A percentile compares a stretch with the other conserved stretches of the same genome.
Evolutionary conservation across 1,140 invertebrate species (phyloP).

Genomic region (Hyposmocoma kahamanoa): DNA sequence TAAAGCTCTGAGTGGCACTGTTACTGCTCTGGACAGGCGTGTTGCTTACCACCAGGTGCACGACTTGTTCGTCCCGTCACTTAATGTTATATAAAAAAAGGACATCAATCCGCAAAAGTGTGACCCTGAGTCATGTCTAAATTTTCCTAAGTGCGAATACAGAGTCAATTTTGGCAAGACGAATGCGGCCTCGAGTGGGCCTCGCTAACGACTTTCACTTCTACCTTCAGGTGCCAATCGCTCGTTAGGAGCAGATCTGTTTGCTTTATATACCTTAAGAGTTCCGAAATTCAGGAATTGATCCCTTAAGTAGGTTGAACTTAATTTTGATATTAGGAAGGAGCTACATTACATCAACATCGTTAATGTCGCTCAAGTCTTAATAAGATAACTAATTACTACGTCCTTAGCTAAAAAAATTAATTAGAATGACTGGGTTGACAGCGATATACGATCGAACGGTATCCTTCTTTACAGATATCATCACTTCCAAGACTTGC

Average conservation of each 20-base stretch:
- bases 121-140: neutral
- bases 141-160: neutral
- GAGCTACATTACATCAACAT: too few relatives aligned
- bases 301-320: too few relatives aligned
- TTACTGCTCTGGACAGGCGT: neutral
- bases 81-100: neutral
- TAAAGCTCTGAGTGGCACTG: neutral
- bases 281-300: too few relatives aligned
- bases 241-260: slow-evolving; percentile 38
- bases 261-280: too few relatives aligned
- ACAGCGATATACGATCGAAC: too few relatives aligned
- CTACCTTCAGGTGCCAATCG: slow-evolving; percentile 51
- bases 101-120: neutral
- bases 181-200: neutral
- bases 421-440: too few relatives aligned
- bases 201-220: neutral
- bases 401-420: too few relatives aligned
- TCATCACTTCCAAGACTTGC: too few relatives aligned
- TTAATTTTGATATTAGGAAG: too few relatives aligned
- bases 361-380: too few relatives aligned
- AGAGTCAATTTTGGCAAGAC: slow-evolving; percentile 1
- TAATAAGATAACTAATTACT: too few relatives aligned
- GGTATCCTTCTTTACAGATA: too few relatives aligned
- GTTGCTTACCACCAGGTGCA: neutral
- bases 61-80: neutral